Conservation (phyloP, 2,113 vertebrate species). For the Notiomystis cincta region DNA sequence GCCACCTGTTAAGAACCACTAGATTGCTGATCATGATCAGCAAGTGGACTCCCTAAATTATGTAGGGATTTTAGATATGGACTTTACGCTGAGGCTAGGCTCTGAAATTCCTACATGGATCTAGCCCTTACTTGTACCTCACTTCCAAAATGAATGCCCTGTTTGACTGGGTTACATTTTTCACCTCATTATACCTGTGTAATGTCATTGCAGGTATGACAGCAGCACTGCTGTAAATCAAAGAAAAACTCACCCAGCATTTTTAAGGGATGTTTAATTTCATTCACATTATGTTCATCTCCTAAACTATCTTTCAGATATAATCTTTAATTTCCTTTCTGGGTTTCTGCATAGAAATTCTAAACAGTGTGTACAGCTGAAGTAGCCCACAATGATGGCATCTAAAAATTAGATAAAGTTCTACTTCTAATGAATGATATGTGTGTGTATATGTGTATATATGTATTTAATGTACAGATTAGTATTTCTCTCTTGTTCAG, state of each 20-base stretch:
- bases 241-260: neutral
- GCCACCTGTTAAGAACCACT: neutral
- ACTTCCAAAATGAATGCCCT: neutral
- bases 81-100: neutral
- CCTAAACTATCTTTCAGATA: constrained; percentile 4
- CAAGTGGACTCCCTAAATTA: neutral
- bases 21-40: neutral
- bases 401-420: neutral
- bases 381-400: neutral
- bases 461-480: neutral
- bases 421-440: neutral
- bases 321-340: constrained; percentile 42
- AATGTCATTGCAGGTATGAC: neutral
- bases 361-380: neutral
- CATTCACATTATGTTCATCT: neutral
- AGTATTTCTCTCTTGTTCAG: neutral
- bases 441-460: neutral
- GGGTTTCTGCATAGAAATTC: neutral
- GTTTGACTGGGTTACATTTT: neutral
- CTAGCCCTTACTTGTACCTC: neutral
- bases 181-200: neutral
- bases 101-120: neutral
- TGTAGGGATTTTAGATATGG: neutral
- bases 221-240: neutral
- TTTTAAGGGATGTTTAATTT: neutral